Conservation (phyloP, 1,140 invertebrate genomes). For the Monochamus saltuarius region DNA sequence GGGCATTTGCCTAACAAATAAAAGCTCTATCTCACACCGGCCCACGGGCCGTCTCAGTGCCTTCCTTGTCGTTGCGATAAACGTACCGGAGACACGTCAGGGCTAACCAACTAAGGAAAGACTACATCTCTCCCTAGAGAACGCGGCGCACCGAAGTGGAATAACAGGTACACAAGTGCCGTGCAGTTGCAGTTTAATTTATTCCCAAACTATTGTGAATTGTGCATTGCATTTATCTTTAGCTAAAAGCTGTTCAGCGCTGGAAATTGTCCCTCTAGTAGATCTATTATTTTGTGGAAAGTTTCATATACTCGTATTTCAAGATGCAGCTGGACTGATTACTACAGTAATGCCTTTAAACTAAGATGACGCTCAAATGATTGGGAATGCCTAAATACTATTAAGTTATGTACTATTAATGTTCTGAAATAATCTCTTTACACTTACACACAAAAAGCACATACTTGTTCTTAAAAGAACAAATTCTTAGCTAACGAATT, state of each 20-base stretch:
- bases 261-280: conserved; percentile 24
- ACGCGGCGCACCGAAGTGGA: conserved; percentile 19
- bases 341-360: too few species aligned
- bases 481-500: too few species aligned
- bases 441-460: too few species aligned
- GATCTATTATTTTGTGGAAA: too few species aligned
- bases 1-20: conserved; percentile 41
- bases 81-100: neutral
- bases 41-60: neutral
- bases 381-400: too few species aligned
- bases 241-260: conserved; percentile 33
- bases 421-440: too few species aligned
- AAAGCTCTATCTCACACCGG: conserved; percentile 21
- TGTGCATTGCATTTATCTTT: conserved; percentile 33
- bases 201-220: conserved; percentile 30
- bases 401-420: too few species aligned
- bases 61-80: neutral
- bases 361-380: too few species aligned
- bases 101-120: conserved; percentile 1
- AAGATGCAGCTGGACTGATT: too few species aligned
- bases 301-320: too few species aligned
- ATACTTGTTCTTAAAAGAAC: too few species aligned
- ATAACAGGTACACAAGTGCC: conserved; percentile 37
- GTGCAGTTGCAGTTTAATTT: conserved; percentile 30
- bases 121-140: conserved; percentile 6